These are phyloP conservation scores for Protaetia brevitarsis DNA, from an alignment of 1,140 invertebrate genomes.

Conservation along the genomic window DNA sequence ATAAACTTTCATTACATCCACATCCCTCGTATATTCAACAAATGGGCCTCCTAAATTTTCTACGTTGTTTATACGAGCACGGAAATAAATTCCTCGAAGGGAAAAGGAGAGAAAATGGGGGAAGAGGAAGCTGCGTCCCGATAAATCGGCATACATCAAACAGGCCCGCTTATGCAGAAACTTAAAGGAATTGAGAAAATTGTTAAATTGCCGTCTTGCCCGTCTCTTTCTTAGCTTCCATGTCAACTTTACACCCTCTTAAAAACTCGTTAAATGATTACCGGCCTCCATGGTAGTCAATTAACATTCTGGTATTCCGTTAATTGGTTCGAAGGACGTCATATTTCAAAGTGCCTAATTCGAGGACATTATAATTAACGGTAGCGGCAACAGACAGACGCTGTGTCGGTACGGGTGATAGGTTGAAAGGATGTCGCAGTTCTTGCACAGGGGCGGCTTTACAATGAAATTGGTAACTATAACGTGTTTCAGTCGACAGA, in stretches of 20 bases:
- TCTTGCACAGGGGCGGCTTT: neutral
- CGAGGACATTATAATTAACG: conserved; percentile 36
- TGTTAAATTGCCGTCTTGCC: neutral
- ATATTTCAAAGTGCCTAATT: conserved; percentile 40
- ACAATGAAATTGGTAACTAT: neutral
- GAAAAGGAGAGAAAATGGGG: too few species aligned
- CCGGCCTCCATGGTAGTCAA: conserved; percentile 29
- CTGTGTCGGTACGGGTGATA: conserved; percentile 13
- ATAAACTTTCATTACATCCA: too few species aligned
- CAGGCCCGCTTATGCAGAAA: neutral
- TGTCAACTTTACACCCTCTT: conserved; percentile 20
- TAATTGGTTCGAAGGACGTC: conserved; percentile 38
- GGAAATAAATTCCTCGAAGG: neutral
- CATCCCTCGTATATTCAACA: neutral
- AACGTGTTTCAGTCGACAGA: too few species aligned
- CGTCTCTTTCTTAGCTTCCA: too few species aligned
- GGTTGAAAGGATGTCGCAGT: conserved; percentile 23
- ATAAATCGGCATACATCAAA: conserved; percentile 12
- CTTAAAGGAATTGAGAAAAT: conserved; percentile 13
- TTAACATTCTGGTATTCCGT: conserved; percentile 36
- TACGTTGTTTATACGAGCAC: neutral
- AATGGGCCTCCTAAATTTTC: neutral
- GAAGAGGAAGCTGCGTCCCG: neutral
- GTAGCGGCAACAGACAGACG: conserved; percentile 25
- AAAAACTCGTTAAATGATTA: conserved; percentile 23